Evolutionary conservation across 2,113 vertebrate species (phyloP).

Genomic region (Leptobrachium ailaonicum): DNA sequence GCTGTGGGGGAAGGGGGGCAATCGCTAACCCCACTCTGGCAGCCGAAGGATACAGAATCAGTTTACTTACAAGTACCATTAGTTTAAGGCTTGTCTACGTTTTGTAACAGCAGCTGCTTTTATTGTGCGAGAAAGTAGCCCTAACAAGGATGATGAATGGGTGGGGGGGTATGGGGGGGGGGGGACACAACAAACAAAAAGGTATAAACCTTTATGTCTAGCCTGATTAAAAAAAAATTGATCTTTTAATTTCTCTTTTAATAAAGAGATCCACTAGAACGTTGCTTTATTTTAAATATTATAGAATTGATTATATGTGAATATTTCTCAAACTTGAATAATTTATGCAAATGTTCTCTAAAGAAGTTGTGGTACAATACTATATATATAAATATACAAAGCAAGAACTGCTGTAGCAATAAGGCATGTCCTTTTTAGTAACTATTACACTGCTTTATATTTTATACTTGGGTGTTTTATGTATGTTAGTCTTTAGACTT

Average conservation of each 20-base stretch:
- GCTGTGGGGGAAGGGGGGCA: conserved; percentile 54
- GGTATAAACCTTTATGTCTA: conserved; percentile 69
- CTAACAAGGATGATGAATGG: conserved; percentile 68
- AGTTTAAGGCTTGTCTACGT: conserved; percentile 70
- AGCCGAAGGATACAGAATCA: neutral
- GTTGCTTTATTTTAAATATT: conserved; percentile 80
- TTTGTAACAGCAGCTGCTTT: conserved; percentile 81
- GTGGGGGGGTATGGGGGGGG: too few species aligned
- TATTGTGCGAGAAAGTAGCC: conserved; percentile 73
- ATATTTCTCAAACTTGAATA: conserved; percentile 71
- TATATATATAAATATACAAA: conserved; percentile 50
- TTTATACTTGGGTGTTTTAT: conserved; percentile 65
- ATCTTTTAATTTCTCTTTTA: conserved; percentile 86
- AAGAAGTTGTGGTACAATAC: conserved; percentile 63
- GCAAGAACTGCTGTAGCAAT: conserved; percentile 66
- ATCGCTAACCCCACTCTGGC: neutral
- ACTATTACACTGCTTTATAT: conserved; percentile 71
- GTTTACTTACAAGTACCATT: conserved; percentile 59
- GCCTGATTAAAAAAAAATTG: conserved; percentile 80
- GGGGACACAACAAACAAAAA: conserved; percentile 56
- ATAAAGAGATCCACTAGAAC: conserved; percentile 89
- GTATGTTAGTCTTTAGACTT: conserved; percentile 65
- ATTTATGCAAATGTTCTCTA: conserved; percentile 68
- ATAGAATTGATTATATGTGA: conserved; percentile 73
- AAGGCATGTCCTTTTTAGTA: conserved; percentile 72